Percentiles rank a stretch among this genome's conserved stretches.
These are phyloP conservation scores for Sebastes aleutianus DNA, from an alignment of 2,797 vertebrate genomes.

Conservation along the genomic window DNA sequence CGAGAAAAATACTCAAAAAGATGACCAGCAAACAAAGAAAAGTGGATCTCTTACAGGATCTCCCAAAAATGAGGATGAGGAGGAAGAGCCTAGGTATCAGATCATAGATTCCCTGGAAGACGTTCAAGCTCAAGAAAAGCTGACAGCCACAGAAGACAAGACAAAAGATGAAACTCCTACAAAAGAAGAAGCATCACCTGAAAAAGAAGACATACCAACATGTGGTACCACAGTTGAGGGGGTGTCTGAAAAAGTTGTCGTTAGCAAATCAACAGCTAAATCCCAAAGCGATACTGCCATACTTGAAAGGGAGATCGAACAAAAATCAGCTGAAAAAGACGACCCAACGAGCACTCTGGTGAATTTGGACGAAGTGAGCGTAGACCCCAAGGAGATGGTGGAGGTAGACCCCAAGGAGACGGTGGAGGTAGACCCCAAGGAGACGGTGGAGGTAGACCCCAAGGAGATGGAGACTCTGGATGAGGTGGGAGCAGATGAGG, in stretches of 20 bases:
- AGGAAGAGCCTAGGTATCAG: conserved; percentile 46
- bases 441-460: not conserved
- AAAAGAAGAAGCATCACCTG: not conserved
- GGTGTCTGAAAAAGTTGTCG: not conserved
- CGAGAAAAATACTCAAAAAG: not conserved
- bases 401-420: no score
- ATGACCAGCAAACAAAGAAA: not conserved
- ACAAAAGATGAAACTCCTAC: not conserved
- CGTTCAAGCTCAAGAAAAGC: conserved; percentile 37
- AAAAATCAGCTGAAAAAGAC: not conserved
- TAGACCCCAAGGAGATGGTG: conserved; percentile 2
- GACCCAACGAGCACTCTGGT: conserved; percentile 36
- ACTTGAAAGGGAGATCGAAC: not conserved
- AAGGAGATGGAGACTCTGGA: conserved; percentile 73
- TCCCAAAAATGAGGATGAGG: not conserved
- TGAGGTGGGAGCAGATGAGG: conserved; percentile 76
- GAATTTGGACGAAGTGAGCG: conserved; percentile 82
- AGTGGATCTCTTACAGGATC: not conserved
- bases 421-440: no score
- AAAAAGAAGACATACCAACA: not conserved
- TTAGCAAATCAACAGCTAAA: not conserved
- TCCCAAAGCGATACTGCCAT: not conserved
- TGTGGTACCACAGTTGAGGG: not conserved
- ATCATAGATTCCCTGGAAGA: conserved; percentile 67
- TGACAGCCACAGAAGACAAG: not conserved